Evolutionary conservation across 2,888 invertebrate genomes (phyloP).

Genomic region (Pristionchus maxplancki): DNA sequence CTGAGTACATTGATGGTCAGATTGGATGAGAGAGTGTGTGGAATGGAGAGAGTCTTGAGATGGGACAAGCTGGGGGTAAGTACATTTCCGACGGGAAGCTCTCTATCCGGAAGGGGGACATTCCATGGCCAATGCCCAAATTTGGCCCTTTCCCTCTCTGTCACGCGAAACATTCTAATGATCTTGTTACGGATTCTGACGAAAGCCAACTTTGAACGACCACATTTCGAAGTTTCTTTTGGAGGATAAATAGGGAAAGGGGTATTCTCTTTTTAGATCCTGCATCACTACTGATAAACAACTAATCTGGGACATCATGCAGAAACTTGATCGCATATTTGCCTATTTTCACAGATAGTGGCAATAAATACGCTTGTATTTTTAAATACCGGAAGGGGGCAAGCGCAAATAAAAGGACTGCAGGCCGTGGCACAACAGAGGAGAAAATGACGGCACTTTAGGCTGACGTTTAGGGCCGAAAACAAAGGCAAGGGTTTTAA

Average conservation of each 20-base stretch:
- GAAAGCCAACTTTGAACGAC: background rate
- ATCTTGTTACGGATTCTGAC: constrained; percentile 5
- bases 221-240: background rate
- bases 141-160: background rate
- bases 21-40: background rate
- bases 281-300: too few relatives aligned
- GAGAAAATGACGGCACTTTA: constrained; percentile 19
- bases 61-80: background rate
- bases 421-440: background rate
- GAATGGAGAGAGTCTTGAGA: background rate
- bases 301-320: too few relatives aligned
- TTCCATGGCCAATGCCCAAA: constrained; percentile 3
- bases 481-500: constrained; percentile 27
- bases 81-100: background rate
- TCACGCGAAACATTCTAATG: constrained; percentile 18
- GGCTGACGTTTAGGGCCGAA: background rate
- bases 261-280: background rate
- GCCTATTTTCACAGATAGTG: too few relatives aligned
- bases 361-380: background rate
- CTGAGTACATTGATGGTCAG: background rate
- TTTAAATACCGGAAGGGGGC: background rate
- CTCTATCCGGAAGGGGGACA: constrained; percentile 2
- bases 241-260: background rate
- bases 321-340: too few relatives aligned
- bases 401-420: constrained; percentile 13